A percentile compares a stretch with the other conserved stretches of the same genome.
Conservation (phyloP, 2,113 vertebrate species). For the Drymodes brunneopygia region DNA sequence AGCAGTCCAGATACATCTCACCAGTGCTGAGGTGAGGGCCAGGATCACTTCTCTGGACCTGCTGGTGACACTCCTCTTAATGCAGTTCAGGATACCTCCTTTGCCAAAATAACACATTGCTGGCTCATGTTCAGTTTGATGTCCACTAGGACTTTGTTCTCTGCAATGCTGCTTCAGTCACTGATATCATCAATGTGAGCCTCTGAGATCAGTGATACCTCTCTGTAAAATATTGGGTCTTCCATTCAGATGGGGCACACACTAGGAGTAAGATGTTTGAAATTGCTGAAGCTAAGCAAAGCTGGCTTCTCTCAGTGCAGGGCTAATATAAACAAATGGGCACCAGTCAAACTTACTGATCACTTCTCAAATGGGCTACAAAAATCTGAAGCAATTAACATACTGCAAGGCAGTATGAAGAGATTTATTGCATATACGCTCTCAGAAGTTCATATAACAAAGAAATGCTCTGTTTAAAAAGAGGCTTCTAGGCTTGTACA, state of each 20-base stretch:
- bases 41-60: neutral
- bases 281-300: neutral
- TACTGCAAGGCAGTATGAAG: neutral
- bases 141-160: neutral
- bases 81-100: neutral
- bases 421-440: neutral
- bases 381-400: neutral
- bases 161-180: neutral
- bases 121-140: neutral
- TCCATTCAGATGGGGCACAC: neutral
- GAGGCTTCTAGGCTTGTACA: neutral
- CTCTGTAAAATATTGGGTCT: neutral
- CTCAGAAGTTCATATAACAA: neutral
- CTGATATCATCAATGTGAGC: neutral
- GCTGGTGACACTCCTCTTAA: neutral
- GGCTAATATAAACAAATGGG: neutral
- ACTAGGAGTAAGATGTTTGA: neutral
- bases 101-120: neutral
- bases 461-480: neutral
- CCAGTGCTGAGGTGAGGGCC: neutral
- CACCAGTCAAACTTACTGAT: neutral
- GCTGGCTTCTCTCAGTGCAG: neutral
- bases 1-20: neutral
- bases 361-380: neutral
- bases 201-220: neutral